Evolutionary conservation across 2,888 invertebrate species (phyloP).

Genomic region (Nemotelus nigrinus): DNA sequence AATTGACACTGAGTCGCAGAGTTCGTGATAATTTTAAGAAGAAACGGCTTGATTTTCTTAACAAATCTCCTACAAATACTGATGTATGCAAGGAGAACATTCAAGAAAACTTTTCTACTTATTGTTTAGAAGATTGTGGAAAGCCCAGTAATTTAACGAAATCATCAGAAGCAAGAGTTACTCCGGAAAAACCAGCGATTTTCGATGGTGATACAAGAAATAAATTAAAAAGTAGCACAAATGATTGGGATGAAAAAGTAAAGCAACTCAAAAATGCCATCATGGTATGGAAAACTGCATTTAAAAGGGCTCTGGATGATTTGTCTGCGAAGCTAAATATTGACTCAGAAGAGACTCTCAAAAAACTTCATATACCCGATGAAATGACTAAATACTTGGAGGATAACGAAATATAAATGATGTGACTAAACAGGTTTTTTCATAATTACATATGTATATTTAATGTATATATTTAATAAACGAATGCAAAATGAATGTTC

Average conservation of each 20-base stretch:
- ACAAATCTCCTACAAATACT: background rate
- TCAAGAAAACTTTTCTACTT: background rate
- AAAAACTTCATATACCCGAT: constrained; percentile 55
- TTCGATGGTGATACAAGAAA: too few species aligned
- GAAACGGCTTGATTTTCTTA: constrained; percentile 20
- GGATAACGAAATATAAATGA: background rate
- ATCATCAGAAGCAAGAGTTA: background rate
- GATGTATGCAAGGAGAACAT: background rate
- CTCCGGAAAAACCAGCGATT: too few species aligned
- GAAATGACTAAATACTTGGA: constrained; percentile 57
- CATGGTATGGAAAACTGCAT: constrained; percentile 57
- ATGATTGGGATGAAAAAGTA: constrained; percentile 50
- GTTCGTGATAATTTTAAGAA: constrained; percentile 13
- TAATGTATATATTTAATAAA: too few species aligned
- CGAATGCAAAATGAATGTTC: too few species aligned
- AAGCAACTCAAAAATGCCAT: constrained; percentile 54
- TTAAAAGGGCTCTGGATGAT: constrained; percentile 56
- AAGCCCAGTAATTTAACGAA: background rate
- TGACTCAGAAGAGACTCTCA: constrained; percentile 52
- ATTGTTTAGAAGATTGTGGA: background rate
- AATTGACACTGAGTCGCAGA: constrained; percentile 12
- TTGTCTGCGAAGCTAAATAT: constrained; percentile 54
- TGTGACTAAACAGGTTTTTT: background rate
- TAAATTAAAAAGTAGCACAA: too few species aligned
- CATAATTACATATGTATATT: background rate